These are phyloP conservation scores for Riparia riparia DNA, from an alignment of 2,113 vertebrate genomes.

Conservation along the genomic window DNA sequence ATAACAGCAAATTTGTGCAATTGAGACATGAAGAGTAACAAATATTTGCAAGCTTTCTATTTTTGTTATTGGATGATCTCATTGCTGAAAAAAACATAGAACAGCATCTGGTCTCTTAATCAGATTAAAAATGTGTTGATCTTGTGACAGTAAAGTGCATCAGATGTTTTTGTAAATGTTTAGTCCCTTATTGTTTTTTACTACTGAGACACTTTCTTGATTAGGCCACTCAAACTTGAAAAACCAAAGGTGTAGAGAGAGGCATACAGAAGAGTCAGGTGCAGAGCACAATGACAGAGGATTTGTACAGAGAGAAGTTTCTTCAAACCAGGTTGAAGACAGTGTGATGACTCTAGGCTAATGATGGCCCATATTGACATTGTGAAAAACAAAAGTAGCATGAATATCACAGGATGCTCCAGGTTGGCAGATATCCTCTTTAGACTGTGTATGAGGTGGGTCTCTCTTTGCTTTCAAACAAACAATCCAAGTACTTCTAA, in stretches of 20 bases:
- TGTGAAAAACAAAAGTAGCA: background rate
- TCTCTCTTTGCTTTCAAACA: background rate
- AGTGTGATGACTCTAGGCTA: background rate
- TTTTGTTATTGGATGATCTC: background rate
- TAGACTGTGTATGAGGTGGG: background rate
- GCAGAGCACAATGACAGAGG: background rate
- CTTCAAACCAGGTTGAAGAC: background rate
- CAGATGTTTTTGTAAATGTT: background rate
- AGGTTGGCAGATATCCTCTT: background rate
- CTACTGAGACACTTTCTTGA: background rate
- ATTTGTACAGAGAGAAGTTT: background rate
- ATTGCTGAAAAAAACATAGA: background rate
- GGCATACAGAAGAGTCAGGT: background rate
- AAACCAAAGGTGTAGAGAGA: background rate
- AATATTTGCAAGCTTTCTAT: background rate
- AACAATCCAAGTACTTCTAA: background rate
- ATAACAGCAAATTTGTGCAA: background rate
- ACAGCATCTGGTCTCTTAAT: background rate
- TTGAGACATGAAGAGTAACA: background rate
- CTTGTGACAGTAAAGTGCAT: background rate
- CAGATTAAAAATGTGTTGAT: background rate
- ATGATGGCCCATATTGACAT: no score
- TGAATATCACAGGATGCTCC: background rate
- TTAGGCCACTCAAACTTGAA: background rate
- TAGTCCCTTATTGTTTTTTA: background rate